phyloP scores from a whole-genome alignment of 2,888 invertebrate genomes.

The Candidula unifasciata region DNA sequence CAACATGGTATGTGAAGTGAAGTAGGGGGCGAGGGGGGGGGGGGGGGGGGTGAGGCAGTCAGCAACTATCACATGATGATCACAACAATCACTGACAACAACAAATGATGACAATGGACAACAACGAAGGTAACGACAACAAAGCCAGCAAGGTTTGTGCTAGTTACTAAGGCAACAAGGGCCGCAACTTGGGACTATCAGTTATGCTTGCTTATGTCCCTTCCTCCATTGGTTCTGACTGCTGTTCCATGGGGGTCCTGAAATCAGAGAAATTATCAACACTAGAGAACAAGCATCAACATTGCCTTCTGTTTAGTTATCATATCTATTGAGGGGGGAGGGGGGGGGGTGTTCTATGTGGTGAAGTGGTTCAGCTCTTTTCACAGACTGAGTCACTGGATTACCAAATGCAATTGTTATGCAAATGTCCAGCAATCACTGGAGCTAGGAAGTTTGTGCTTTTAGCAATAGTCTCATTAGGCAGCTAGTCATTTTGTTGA shows the following conservation, averaged over 20 bases:
- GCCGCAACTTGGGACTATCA: constrained; percentile 10
- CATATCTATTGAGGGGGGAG: too few relatives aligned
- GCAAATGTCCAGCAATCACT: too few relatives aligned
- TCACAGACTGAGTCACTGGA: too few relatives aligned
- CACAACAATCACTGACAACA: constrained; percentile 38
- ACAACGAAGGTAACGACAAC: constrained; percentile 38
- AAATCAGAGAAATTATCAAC: constrained; percentile 47
- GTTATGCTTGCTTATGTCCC: constrained; percentile 55
- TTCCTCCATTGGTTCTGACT: constrained; percentile 75
- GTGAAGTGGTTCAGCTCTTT: too few relatives aligned
- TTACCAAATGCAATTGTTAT: too few relatives aligned
- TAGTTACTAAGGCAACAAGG: constrained; percentile 48
- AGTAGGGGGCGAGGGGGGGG: too few relatives aligned
- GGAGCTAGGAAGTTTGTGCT: too few relatives aligned
- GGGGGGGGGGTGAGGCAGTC: background rate
- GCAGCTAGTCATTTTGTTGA: too few relatives aligned
- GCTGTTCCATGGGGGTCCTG: constrained; percentile 67
- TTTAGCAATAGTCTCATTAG: too few relatives aligned
- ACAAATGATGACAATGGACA: constrained; percentile 37
- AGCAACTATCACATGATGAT: constrained; percentile 44
- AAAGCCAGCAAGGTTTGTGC: constrained; percentile 49
- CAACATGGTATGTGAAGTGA: too few relatives aligned
- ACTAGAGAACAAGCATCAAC: background rate
- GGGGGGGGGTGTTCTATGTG: too few relatives aligned
- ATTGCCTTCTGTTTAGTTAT: too few relatives aligned